Evolutionary conservation across 2,113 vertebrate species (phyloP), one percentile per base, ranked within the genome.

Genomic region (Ascaphus truei): DNA sequence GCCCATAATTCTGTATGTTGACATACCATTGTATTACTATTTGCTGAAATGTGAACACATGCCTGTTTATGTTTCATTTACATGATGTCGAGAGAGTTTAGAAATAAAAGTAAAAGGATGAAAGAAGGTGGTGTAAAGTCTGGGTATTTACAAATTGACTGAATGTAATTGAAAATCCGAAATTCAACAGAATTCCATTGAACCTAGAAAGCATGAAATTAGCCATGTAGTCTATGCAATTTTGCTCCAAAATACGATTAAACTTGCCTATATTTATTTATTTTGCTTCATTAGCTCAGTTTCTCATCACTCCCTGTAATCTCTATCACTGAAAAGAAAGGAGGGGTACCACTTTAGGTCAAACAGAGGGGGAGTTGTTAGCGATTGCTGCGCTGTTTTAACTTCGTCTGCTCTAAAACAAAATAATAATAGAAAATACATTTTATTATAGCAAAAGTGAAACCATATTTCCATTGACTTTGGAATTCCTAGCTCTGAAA

Each of bases 121-220:
- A 27, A 11, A 15, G 37, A 16, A 5, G 30, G 47, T 22, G 15
- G 34, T n/a, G n/a, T n/a, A n/a, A n/a, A n/a, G n/a, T n/a, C n/a
- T n/a, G n/a, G 10, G 22, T 22, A 1, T 51, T 2, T 39, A 26
- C 23, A 29, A 23, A 51, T 51, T 51, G 18, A 10, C 31, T 26
- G 26, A 72, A 11, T 52, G 50, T 77, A 78, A 78, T 62, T 47
- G 74, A 47, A 76, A 72, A 68, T 75, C 72, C 73, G 45, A 60
- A 62, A 72, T 57, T 72, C 66, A 67, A n/a, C 16, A 72, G 61
- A 5, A 51, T 51, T 72, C 66, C 51, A 41, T 75, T 73, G 79
- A 82, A 73, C 72, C 68, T 79, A 62, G 59, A 62, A 55, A 61
- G 72, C 69, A 76, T 69, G 74, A 79, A 75, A 77, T 78, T 66